These are phyloP conservation scores for Drosophila baimaii DNA, from an alignment of 1,140 invertebrate genomes.

Conservation along the genomic window DNA sequence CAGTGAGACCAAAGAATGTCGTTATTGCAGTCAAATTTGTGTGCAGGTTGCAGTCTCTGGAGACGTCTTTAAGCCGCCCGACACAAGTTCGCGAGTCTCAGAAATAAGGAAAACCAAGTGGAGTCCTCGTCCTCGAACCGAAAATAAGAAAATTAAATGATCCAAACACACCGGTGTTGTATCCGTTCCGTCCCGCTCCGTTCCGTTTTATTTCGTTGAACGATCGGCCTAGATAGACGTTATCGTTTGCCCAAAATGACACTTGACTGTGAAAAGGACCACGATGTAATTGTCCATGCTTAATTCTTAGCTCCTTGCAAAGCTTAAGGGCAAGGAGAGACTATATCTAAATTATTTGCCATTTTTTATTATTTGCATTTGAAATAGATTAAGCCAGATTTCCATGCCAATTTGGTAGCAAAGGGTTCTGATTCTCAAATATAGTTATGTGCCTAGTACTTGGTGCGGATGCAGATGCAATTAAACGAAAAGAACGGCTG, in stretches of 20 bases:
- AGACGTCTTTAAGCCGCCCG: not conserved
- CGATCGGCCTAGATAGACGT: constrained; percentile 31
- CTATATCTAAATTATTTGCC: not conserved
- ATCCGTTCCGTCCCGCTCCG: constrained; percentile 39
- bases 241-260: constrained; percentile 66
- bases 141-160: constrained; percentile 5
- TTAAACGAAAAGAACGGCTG: no score
- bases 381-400: not conserved
- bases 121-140: not conserved
- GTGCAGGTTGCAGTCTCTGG: not conserved
- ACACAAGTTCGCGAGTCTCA: not conserved
- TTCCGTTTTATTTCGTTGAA: constrained; percentile 44
- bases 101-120: not conserved
- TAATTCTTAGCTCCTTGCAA: constrained; percentile 48
- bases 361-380: not conserved
- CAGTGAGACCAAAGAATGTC: not conserved
- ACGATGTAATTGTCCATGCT: constrained; percentile 79
- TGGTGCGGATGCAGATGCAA: no score
- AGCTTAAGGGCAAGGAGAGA: not conserved
- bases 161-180: constrained; percentile 21
- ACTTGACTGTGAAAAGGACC: constrained; percentile 82
- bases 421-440: not conserved
- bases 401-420: not conserved
- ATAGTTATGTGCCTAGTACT: no score
- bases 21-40: not conserved